Evolutionary conservation across 2,888 invertebrate genomes (phyloP), one percentile per base, ranked within the genome.

Genomic region (Nymphalis c-album): DNA sequence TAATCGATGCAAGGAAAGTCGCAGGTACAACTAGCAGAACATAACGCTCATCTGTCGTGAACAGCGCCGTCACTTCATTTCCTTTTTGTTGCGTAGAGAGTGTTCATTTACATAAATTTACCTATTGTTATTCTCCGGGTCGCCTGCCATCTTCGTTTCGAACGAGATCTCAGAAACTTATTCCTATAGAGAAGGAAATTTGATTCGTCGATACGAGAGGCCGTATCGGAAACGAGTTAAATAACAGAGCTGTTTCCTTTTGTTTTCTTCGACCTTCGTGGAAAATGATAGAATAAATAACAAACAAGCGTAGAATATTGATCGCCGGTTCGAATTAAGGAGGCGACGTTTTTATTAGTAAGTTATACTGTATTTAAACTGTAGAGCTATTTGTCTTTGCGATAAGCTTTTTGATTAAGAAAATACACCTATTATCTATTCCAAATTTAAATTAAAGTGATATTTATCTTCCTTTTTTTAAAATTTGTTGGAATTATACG

Each of bases 211-310:
- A 86, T 88, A 88, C 89, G 86, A 83, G 82, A 82, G 87, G 88
- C 86, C 80, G 86, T 91, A 91, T 92, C 90, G 90, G 90, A 92
- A 92, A 91, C 87, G 88, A 90, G 90, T 91, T 89, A 90, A 91
- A 87, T 87, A 87, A 89, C 85, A 83, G 80, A 84, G 83, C 87
- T 84, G 88, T 76, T 76, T 74, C 76, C 79, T 78, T 79, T 80
- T 80, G 80, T 80, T 80, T 80, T 77, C 75, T 77, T 76, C 74
- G 75, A 73, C 73, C 68, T 86, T 85, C 80, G 53, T 31, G 78
- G 85, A 86, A 86, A 88, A 88, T 87, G 79, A 80, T 77, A 77
- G 76, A 80, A 80, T 79, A 79, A 81, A 83, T 79, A 88, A 87
- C 85, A 87, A 86, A 83, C 80, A 76, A 76, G 79, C 81, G 63